Evolutionary conservation across 1,140 invertebrate genomes (phyloP).

Genomic region (Pseudobourletiella spinata): DNA sequence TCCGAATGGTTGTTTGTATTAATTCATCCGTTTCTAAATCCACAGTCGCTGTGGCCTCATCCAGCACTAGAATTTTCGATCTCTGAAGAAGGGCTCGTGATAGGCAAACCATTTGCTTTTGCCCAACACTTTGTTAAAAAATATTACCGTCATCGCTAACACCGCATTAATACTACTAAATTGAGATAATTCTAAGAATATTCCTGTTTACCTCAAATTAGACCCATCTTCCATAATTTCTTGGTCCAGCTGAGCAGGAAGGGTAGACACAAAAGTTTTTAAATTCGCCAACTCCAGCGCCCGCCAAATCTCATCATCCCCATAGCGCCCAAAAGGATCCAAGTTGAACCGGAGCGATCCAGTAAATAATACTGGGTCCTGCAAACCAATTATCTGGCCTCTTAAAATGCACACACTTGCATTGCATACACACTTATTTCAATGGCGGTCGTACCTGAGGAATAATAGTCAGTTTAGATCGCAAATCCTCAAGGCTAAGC

Average conservation of each 20-base stretch:
- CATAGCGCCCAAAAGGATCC: constrained; percentile 44
- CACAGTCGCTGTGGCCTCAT: constrained; percentile 58
- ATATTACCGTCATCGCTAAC: too few species aligned
- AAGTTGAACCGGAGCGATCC: constrained; percentile 44
- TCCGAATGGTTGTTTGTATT: constrained; percentile 63
- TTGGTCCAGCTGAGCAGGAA: constrained; percentile 41
- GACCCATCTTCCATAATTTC: constrained; percentile 46
- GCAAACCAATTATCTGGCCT: constrained; percentile 22
- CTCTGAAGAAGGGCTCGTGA: constrained; percentile 82
- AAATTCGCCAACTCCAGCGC: constrained; percentile 45
- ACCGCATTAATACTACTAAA: too few species aligned
- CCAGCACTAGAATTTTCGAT: constrained; percentile 79
- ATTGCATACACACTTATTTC: too few species aligned
- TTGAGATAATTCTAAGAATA: too few species aligned
- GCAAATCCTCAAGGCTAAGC: constrained; percentile 51
- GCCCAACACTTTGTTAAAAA: constrained; percentile 58
- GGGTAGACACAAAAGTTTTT: constrained; percentile 41
- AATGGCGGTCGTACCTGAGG: constrained; percentile 53
- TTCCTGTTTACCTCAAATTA: constrained; percentile 42
- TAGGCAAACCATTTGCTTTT: constrained; percentile 80
- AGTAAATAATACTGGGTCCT: constrained; percentile 46
- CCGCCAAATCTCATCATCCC: constrained; percentile 43
- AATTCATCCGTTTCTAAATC: constrained; percentile 88
- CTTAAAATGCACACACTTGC: too few species aligned
- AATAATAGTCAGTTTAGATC: constrained; percentile 53